Conservation (phyloP, 1,140 invertebrate genomes). For the Leptonema lineaticorne region DNA sequence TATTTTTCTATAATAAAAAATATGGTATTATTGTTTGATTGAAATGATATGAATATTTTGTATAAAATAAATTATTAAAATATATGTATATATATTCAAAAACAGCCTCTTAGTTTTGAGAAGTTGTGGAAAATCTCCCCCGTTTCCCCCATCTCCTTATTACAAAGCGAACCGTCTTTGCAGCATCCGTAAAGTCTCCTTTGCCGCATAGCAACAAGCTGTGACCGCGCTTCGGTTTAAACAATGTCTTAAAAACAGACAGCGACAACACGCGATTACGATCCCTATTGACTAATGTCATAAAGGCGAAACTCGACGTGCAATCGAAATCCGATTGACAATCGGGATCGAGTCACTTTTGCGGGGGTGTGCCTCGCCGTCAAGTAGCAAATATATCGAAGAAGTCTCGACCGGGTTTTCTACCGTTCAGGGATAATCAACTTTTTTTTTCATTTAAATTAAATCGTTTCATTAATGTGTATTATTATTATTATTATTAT, state of each 20-base stretch:
- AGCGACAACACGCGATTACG: background rate
- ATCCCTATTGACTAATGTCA: background rate
- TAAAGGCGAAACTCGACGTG: background rate
- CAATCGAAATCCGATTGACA: background rate
- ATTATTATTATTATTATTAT: no score
- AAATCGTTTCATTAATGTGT: no score
- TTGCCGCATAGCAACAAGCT: constrained; percentile 33
- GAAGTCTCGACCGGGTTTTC: constrained; percentile 17
- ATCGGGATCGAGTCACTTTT: constrained; percentile 18
- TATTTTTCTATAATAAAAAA: no score
- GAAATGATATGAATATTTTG: no score
- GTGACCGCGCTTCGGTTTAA: background rate
- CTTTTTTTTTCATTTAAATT: background rate
- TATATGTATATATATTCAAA: no score
- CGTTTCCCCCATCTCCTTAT: background rate
- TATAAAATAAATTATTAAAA: no score
- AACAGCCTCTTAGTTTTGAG: no score
- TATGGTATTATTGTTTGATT: no score
- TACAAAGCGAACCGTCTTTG: constrained; percentile 23
- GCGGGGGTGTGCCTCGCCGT: constrained; percentile 28
- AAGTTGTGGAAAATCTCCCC: background rate
- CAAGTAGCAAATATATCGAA: constrained; percentile 29
- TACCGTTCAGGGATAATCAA: constrained; percentile 8
- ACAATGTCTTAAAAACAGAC: background rate
- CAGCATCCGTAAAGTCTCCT: constrained; percentile 32